Base-by-base conservation (phyloP, 2,113 vertebrate species). In the Coregonus clupeaformis region DNA sequence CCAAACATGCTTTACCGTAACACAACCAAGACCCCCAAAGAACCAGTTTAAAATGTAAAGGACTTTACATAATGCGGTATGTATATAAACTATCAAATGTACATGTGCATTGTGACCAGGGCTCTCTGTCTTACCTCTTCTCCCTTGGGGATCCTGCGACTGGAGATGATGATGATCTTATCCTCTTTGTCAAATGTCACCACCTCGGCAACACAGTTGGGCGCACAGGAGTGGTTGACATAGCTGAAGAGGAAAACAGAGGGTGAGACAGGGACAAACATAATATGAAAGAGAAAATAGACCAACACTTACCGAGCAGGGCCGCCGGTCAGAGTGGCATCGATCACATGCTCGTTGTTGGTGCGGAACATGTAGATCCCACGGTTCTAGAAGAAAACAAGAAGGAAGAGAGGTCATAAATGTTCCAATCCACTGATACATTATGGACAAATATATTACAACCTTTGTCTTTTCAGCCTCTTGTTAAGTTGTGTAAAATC, bases 361-460 rank as follows among this genome's bases (percentile, higher is more conserved):
- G 97, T 98, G 78, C 98, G 96, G 90, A 99, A 99, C 98, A 99
- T 99, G 91, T 99, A 99, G 91, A 99, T 98, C 27, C 98, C 98
- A 1, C 98, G 96, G 83, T 99, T 99, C 98, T 99, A 32, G 1
- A 65, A 68, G 7, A 42, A 42, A 30, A 68, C 57, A 14, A 42
- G 7, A 6, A 36, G 36, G 36, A 36, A 36, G 36, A 42, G 7
- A 42, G 36, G 36, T 42, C 36, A 12, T 42, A 42, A 42, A 42
- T 2, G 2, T 42, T 42, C 9, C 9, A 2, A 42, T 42, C 36
- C 36, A 42, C 36, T 42, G 36, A 42, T 11, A 42, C 36, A 7
- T 42, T 42, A 42, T 42, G 36, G 36, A 42, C 36, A 42, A 42
- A 42, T 2, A 42, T 42, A 42, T 42, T 11, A 42, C 36, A 11